phyloP scores from a whole-genome alignment of 2,113 vertebrate genomes.

The Nibea coibor region DNA sequence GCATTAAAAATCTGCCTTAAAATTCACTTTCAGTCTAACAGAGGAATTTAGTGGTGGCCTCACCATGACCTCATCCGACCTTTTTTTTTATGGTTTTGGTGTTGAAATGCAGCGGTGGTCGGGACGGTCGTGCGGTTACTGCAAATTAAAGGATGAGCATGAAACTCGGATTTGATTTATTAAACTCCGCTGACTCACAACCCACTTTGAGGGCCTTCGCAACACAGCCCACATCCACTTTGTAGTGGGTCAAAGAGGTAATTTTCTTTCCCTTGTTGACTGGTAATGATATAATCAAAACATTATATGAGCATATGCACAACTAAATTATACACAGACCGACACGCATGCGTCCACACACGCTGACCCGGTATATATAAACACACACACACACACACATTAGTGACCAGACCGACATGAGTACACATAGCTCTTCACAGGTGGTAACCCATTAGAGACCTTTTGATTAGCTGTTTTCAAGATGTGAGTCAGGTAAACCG shows the following conservation, averaged over 20 bases:
- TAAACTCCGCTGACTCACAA: constrained; percentile 37
- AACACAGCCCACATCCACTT: constrained; percentile 47
- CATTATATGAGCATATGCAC: constrained; percentile 15
- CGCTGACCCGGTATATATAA: constrained; percentile 1
- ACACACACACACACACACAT: constrained; percentile 3
- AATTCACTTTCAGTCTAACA: constrained; percentile 9
- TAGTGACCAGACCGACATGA: constrained; percentile 26
- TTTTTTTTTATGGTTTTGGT: constrained; percentile 36
- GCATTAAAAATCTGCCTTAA: neutral
- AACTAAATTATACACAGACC: constrained; percentile 15
- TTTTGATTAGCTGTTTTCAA: constrained; percentile 76
- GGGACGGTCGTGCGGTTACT: constrained; percentile 23
- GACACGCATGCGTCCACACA: constrained; percentile 13
- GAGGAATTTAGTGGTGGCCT: constrained; percentile 26
- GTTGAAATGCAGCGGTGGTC: constrained; percentile 28
- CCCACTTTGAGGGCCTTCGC: constrained; percentile 45
- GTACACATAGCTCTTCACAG: constrained; percentile 34
- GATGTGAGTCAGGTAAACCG: constrained; percentile 71
- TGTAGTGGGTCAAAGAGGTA: constrained; percentile 64
- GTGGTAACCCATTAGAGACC: constrained; percentile 68
- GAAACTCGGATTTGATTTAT: constrained; percentile 51
- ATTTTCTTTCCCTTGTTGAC: constrained; percentile 59
- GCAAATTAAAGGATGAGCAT: constrained; percentile 66
- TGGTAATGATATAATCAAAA: constrained; percentile 49
- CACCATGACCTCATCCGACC: constrained; percentile 41